These are phyloP conservation scores for Phrynocephalus vlangalii DNA, from an alignment of 2,797 vertebrate species.

Conservation along the genomic window DNA sequence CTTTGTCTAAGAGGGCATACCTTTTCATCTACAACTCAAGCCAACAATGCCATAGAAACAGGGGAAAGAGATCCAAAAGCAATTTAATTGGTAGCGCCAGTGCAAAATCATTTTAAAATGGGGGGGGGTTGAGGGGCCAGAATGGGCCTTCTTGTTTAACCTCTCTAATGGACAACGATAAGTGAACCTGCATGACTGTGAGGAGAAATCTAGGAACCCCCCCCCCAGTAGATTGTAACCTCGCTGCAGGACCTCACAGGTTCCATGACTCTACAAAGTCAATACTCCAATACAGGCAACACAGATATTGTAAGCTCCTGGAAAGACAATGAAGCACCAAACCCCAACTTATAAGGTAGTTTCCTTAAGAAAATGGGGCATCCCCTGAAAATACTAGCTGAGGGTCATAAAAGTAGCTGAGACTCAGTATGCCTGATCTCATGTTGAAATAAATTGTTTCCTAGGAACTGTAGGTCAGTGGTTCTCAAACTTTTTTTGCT, in stretches of 20 bases:
- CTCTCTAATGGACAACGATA: background rate
- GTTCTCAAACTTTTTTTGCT: too few species aligned
- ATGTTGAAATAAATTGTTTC: background rate
- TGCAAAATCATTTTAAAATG: conserved; percentile 16
- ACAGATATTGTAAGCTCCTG: background rate
- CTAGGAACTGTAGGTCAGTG: background rate
- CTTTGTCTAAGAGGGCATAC: conserved; percentile 62
- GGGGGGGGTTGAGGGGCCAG: conserved; percentile 14
- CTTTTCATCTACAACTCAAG: conserved; percentile 55
- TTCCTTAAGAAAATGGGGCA: background rate
- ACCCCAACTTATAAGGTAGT: background rate
- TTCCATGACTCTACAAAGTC: background rate
- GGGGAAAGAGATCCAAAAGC: conserved; percentile 45
- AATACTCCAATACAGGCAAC: background rate
- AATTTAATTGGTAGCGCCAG: conserved; percentile 35
- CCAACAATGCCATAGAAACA: conserved; percentile 59
- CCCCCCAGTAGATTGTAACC: background rate
- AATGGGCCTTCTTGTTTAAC: conserved; percentile 39
- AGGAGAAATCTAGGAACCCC: background rate
- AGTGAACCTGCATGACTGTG: background rate
- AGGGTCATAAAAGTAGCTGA: background rate
- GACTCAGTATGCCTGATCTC: too few species aligned
- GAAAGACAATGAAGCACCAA: background rate
- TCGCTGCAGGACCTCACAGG: background rate
- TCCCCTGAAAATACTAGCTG: background rate